Evolutionary conservation across 2,113 vertebrate genomes (phyloP), one percentile per base, ranked within the genome.

Genomic region (Dasyurus viverrinus): DNA sequence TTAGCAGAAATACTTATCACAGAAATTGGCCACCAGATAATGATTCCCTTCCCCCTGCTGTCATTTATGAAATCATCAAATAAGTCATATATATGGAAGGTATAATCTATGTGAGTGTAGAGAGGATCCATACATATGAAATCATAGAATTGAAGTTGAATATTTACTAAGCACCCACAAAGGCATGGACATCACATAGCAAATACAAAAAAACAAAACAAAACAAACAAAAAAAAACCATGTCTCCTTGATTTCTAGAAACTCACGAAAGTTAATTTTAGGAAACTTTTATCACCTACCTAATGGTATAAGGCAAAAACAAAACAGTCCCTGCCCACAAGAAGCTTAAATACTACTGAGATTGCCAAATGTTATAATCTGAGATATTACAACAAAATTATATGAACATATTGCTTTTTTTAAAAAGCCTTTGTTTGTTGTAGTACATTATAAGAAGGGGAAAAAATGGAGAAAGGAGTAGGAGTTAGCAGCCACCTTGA

Each of bases 331-430:
- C 54, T 57, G 57, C 48, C 60, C 47, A 60, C 76, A 27, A 90
- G 53, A 25, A 8, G 53, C 55, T 92, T 90, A 57, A 53, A 24
- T 50, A 42, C 19, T 84, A 84, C n/a, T n/a, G n/a, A 42, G 68
- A 84, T 23, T 84, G 68, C 68, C 42, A 84, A 84, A 84, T n/a
- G 68, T 84, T 42, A 84, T 8, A 84, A 42, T 84, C 93, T 92
- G 93, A 90, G 91, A 94, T 97, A 96, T 97, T 92, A 96, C 90
- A 97, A 91, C 93, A 91, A 1, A 54, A 93, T 96, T 97, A 95
- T 96, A 89, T 96, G 89, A 96, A 93, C 96, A 92, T 93, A 96
- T 95, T 95, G 96, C 96, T 95, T 90, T 95, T 48, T 48, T n/a
- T n/a, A n/a, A n/a, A n/a, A n/a, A 48, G 89, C 95, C 55, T 97